Evolutionary conservation across 2,113 vertebrate genomes (phyloP).

Genomic region (Phainopepla nitens): DNA sequence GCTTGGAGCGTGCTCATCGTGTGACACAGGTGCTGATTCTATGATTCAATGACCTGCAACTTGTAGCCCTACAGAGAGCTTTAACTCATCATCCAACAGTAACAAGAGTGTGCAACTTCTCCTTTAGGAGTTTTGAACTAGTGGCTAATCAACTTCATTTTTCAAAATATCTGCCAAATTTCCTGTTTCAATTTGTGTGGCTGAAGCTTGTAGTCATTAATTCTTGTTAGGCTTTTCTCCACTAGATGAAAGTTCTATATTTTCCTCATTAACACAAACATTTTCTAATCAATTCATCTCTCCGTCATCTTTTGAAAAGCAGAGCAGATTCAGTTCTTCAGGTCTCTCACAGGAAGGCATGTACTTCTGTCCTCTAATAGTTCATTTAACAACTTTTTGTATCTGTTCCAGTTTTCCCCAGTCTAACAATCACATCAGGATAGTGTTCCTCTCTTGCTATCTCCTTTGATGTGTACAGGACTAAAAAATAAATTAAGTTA

Average conservation of each 20-base stretch:
- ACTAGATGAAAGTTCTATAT: background rate
- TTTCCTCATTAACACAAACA: background rate
- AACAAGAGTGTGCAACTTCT: background rate
- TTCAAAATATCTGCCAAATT: background rate
- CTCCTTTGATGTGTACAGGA: background rate
- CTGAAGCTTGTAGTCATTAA: background rate
- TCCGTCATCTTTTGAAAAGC: background rate
- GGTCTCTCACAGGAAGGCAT: background rate
- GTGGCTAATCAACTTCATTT: background rate
- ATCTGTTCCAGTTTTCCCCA: background rate
- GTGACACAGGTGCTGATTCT: fast-evolving
- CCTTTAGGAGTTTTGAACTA: background rate
- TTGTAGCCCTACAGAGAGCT: background rate
- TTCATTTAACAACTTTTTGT: background rate
- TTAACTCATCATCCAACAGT: background rate
- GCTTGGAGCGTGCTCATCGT: fast-evolving
- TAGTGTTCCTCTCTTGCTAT: background rate
- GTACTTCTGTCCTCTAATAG: background rate
- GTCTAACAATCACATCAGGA: background rate
- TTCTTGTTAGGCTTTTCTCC: background rate
- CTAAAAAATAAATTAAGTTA: background rate
- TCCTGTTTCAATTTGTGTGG: background rate
- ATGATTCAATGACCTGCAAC: background rate
- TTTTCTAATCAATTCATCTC: background rate
- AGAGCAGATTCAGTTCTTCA: background rate